These are phyloP conservation scores for Lepidochrysops patricia DNA, from an alignment of 2,888 invertebrate species.

Conservation along the genomic window DNA sequence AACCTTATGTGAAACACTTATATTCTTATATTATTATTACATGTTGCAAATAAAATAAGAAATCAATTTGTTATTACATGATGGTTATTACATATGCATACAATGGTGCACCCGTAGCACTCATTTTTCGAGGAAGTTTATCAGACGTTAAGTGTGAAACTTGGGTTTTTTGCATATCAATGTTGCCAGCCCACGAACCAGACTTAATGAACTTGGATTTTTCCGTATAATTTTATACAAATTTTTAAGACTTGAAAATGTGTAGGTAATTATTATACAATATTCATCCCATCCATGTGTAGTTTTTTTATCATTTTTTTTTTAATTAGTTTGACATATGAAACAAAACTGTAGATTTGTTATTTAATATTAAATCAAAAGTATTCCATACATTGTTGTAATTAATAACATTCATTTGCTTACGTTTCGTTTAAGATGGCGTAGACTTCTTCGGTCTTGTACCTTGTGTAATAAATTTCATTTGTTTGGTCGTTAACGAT, in stretches of 20 bases:
- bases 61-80: too few relatives aligned
- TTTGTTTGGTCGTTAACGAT: conserved; percentile 40
- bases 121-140: too few relatives aligned
- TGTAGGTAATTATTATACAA: not conserved
- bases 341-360: not conserved
- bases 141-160: too few relatives aligned
- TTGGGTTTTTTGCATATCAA: too few relatives aligned
- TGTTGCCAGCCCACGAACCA: not conserved
- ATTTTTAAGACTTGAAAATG: not conserved
- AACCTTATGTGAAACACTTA: too few relatives aligned
- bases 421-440: conserved; percentile 59
- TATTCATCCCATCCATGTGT: too few relatives aligned
- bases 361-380: not conserved
- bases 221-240: not conserved
- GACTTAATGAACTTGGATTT: not conserved
- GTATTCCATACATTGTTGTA: not conserved
- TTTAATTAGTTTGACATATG: not conserved
- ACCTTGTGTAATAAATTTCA: conserved; percentile 36
- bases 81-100: too few relatives aligned
- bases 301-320: too few relatives aligned
- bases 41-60: too few relatives aligned
- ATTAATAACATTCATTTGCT: conserved; percentile 30
- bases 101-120: too few relatives aligned
- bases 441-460: conserved; percentile 52
- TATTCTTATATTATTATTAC: too few relatives aligned